Conservation (phyloP, 2,888 invertebrate species). For the Venusia cambrica region DNA sequence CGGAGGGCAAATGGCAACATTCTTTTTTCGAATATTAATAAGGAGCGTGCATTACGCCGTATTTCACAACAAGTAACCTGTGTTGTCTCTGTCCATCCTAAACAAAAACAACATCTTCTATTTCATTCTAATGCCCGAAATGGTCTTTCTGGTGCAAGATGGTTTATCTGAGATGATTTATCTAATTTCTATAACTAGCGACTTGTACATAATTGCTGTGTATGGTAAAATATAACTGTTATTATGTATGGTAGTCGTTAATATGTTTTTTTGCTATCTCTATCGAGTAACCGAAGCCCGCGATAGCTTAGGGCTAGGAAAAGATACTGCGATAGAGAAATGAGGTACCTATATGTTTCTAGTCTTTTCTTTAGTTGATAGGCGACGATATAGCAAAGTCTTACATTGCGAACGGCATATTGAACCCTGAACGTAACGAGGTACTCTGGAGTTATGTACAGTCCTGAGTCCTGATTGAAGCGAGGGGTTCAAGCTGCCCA, state of each 20-base stretch:
- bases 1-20: conserved; percentile 69
- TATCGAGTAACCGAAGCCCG: conserved; percentile 15
- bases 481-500: no score
- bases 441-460: no score
- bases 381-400: no score
- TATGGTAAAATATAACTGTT: conserved; percentile 19
- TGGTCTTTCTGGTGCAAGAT: conserved; percentile 40
- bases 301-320: conserved; percentile 7
- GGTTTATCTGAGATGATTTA: conserved; percentile 45
- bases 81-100: conserved; percentile 40
- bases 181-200: conserved; percentile 32
- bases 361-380: no score
- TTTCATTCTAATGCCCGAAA: conserved; percentile 52
- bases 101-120: conserved; percentile 30
- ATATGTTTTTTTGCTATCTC: conserved; percentile 24
- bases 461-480: no score
- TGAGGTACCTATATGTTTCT: no score
- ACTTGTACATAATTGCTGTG: conserved; percentile 23
- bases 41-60: conserved; percentile 75
- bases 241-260: conserved; percentile 20
- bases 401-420: no score
- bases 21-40: conserved; percentile 79
- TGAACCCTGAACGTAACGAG: no score
- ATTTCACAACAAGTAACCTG: conserved; percentile 70
- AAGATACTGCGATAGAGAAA: no score